phyloP scores from a whole-genome alignment of 2,888 invertebrate genomes.

The Prostheceraeus crozeri region DNA sequence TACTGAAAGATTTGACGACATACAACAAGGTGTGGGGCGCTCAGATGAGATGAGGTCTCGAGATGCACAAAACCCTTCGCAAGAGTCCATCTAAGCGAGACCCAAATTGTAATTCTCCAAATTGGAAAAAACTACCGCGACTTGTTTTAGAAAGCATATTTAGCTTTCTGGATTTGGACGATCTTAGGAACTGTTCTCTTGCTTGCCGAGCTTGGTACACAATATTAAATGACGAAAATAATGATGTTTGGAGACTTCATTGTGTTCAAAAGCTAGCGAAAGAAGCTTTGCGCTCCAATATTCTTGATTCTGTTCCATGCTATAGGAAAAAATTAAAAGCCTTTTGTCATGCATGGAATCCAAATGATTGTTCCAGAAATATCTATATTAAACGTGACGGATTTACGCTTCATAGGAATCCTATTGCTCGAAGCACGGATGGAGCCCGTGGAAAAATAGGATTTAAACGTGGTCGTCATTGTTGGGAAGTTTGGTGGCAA shows the following conservation, averaged over 20 bases:
- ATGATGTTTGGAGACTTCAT: constrained; percentile 85
- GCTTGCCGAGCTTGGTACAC: constrained; percentile 88
- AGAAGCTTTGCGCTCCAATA: constrained; percentile 78
- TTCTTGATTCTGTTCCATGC: constrained; percentile 76
- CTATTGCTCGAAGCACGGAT: constrained; percentile 96
- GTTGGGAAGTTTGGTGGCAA: constrained; percentile 97
- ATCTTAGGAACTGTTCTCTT: constrained; percentile 76
- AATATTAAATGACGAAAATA: constrained; percentile 81
- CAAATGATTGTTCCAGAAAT: constrained; percentile 89
- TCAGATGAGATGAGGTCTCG: no score
- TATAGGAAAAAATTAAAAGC: constrained; percentile 83
- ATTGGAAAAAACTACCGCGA: constrained; percentile 45
- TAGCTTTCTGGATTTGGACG: constrained; percentile 76
- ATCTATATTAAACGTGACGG: constrained; percentile 92
- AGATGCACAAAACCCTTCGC: no score
- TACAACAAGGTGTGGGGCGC: no score
- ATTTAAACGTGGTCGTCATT: constrained; percentile 81
- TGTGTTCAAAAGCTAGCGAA: constrained; percentile 77
- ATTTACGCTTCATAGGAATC: constrained; percentile 92
- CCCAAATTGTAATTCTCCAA: no score
- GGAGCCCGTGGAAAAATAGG: constrained; percentile 74
- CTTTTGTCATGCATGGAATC: constrained; percentile 90
- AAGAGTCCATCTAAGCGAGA: no score
- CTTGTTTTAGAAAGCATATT: constrained; percentile 60
- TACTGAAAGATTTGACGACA: no score